phyloP scores from a whole-genome alignment of 1,140 invertebrate genomes.

The Drosophila pallidifrons region DNA sequence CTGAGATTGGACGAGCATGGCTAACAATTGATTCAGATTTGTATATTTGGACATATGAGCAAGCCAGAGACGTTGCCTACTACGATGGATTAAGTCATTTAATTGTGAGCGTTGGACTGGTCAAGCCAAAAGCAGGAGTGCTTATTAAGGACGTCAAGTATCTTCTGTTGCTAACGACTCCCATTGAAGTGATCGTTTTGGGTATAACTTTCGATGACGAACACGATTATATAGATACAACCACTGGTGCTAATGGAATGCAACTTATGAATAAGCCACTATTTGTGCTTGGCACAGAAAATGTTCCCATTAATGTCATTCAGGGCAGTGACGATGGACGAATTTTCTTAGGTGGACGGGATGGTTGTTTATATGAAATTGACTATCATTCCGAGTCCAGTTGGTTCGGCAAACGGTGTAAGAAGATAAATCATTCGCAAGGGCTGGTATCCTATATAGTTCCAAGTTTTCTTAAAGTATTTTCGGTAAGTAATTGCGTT shows the following conservation, averaged over 20 bases:
- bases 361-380: conserved; percentile 98
- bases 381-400: conserved; percentile 95
- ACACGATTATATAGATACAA: conserved; percentile 22
- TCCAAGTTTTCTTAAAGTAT: conserved; percentile 94
- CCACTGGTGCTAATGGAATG: conserved; percentile 89
- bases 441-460: conserved; percentile 94
- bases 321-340: conserved; percentile 93
- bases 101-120: conserved; percentile 94
- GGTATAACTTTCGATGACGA: conserved; percentile 77
- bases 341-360: conserved; percentile 97
- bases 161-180: conserved; percentile 95
- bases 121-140: conserved; percentile 93
- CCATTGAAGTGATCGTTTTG: conserved; percentile 96
- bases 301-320: conserved; percentile 93
- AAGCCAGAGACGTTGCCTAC: conserved; percentile 95
- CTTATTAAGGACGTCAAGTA: conserved; percentile 97
- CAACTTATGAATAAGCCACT: conserved; percentile 97
- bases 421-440: conserved; percentile 97
- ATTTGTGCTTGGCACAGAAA: conserved; percentile 96
- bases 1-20: conserved; percentile 98
- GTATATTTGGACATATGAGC: conserved; percentile 96
- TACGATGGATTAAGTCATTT: conserved; percentile 96
- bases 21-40: conserved; percentile 99
- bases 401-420: conserved; percentile 98
- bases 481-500: conserved; percentile 57